Conservation (phyloP, 2,888 invertebrate species). For the Scaptomyza reducta region DNA sequence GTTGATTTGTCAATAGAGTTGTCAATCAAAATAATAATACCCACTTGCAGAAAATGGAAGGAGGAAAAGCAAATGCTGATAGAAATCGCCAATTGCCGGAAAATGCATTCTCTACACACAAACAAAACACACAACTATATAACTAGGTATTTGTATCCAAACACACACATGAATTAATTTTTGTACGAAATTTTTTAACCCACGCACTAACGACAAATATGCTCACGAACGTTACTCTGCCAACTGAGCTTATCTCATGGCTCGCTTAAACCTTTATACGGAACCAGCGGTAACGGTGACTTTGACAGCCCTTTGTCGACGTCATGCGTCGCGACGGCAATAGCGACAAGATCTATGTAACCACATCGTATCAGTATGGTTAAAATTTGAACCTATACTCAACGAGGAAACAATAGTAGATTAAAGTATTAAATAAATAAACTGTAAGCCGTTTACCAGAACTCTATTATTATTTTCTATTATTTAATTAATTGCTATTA, state of each 20-base stretch:
- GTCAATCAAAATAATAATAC: slow-evolving; percentile 38
- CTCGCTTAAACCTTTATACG: slow-evolving; percentile 60
- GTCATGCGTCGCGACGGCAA: slow-evolving; percentile 10
- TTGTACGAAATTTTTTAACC: not conserved
- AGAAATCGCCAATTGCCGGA: slow-evolving; percentile 65
- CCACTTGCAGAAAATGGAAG: slow-evolving; percentile 67
- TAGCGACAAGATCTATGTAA: slow-evolving; percentile 10
- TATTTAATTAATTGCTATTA: not conserved
- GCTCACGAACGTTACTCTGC: slow-evolving; percentile 47
- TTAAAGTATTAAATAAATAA: not conserved
- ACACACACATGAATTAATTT: not conserved
- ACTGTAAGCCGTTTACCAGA: not conserved
- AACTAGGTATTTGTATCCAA: not conserved
- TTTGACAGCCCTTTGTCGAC: slow-evolving; percentile 36
- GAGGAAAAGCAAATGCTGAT: slow-evolving; percentile 65
- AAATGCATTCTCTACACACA: slow-evolving; percentile 64
- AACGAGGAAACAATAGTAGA: not conserved
- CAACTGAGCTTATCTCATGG: slow-evolving; percentile 55
- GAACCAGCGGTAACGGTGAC: slow-evolving; percentile 17
- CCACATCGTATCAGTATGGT: not conserved
- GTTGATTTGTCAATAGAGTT: slow-evolving; percentile 47
- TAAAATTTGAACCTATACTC: slow-evolving; percentile 2
- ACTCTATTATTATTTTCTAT: not conserved
- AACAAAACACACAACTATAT: slow-evolving; percentile 9
- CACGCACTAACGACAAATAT: slow-evolving; percentile 36